A percentile compares a stretch with the other conserved stretches of the same genome.
These are phyloP conservation scores for Rhabdophis nuchalis DNA, from an alignment of 2,797 vertebrate genomes.

Conservation along the genomic window DNA sequence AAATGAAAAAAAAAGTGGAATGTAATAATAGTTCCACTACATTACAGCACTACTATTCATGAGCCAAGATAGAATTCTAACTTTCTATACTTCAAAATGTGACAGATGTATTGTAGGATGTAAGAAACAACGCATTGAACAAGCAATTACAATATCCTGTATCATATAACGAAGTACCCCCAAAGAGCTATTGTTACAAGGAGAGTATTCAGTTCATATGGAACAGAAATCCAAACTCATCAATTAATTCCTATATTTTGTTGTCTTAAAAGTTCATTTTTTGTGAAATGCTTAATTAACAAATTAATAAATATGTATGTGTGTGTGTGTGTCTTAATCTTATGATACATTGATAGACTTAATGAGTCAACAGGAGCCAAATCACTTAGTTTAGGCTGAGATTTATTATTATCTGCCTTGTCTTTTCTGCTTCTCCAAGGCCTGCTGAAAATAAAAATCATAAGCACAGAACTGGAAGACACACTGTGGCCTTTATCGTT, in stretches of 20 bases:
- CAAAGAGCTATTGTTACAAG: not conserved
- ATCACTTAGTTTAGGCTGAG: not conserved
- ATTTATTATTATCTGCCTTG: not conserved
- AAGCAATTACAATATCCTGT: not conserved
- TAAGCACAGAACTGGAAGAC: not conserved
- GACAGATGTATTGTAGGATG: not conserved
- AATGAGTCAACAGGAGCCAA: not conserved
- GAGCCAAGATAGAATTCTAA: not conserved
- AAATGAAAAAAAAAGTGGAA: slow-evolving; percentile 23
- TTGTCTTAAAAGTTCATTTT: not conserved
- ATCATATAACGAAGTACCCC: not conserved
- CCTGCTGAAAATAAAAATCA: not conserved
- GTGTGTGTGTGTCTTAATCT: not conserved
- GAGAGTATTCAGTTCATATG: not conserved
- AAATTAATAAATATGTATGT: not conserved
- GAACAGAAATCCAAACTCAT: not conserved
- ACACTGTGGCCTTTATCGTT: not conserved
- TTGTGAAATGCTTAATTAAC: not conserved
- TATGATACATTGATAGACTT: not conserved
- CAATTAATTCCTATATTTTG: not conserved
- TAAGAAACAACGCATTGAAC: not conserved
- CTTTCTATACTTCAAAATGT: not conserved
- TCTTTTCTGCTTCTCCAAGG: not conserved
- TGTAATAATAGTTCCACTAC: not conserved
- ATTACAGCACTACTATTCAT: not conserved